Percentiles rank a stretch among this genome's conserved stretches.
Evolutionary conservation across 2,797 vertebrate species (phyloP).

Genomic region (Periparus ater): DNA sequence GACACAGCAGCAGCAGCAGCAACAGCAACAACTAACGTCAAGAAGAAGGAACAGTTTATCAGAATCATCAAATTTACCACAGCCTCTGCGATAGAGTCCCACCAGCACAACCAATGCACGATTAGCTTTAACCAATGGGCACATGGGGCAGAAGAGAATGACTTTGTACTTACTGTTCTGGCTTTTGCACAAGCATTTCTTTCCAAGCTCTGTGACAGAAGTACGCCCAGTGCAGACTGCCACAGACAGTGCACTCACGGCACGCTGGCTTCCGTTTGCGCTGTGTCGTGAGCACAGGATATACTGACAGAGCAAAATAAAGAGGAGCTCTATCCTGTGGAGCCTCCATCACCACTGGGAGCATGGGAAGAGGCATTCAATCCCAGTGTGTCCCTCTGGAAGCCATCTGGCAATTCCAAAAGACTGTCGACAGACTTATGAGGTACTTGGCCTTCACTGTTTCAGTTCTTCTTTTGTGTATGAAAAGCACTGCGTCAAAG

Average conservation of each 20-base stretch:
- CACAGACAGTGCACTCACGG: neutral
- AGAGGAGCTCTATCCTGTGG: neutral
- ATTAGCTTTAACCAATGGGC: constrained; percentile 75
- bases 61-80: constrained; percentile 74
- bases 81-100: constrained; percentile 67
- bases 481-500: constrained; percentile 70
- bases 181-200: constrained; percentile 49
- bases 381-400: neutral
- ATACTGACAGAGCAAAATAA: neutral
- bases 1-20: constrained; percentile 56
- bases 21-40: constrained; percentile 37
- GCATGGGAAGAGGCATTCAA: neutral
- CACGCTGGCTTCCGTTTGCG: neutral
- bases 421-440: neutral
- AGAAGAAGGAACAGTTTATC: constrained; percentile 75
- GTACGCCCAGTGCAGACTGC: neutral
- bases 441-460: constrained; percentile 68
- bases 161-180: constrained; percentile 25
- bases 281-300: constrained; percentile 6
- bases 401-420: constrained; percentile 13
- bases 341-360: neutral
- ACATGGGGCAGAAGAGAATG: constrained; percentile 25
- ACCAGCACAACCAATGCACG: constrained; percentile 45
- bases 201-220: constrained; percentile 50
- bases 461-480: constrained; percentile 64